These are phyloP conservation scores for Drosophila ogumai DNA, from an alignment of 1,140 invertebrate species.

Conservation along the genomic window DNA sequence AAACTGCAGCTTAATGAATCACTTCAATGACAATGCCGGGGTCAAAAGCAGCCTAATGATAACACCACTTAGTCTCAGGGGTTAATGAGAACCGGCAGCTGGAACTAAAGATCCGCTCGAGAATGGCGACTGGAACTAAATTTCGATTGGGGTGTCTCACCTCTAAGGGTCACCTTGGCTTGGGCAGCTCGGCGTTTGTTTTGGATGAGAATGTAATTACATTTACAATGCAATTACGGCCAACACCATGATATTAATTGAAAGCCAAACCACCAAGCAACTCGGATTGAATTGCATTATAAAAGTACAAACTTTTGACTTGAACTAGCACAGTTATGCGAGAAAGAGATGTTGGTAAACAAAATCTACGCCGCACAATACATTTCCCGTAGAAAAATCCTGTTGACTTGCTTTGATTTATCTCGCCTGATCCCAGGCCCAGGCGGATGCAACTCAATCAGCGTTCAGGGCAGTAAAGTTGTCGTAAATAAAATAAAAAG, in stretches of 20 bases:
- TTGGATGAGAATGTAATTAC: conserved; percentile 15
- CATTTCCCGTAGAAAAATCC: conserved; percentile 10
- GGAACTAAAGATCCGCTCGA: conserved; percentile 4
- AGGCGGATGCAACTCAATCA: conserved; percentile 33
- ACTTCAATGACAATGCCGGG: conserved; percentile 63
- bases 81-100: conserved; percentile 37
- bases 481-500: conserved; percentile 32
- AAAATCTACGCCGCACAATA: not conserved
- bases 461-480: conserved; percentile 25
- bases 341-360: not conserved
- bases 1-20: conserved; percentile 66
- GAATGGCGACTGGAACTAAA: conserved; percentile 13
- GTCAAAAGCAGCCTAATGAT: conserved; percentile 41
- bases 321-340: too few species aligned
- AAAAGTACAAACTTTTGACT: too few species aligned
- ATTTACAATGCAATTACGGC: conserved; percentile 9
- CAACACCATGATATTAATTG: not conserved
- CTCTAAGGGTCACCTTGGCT: conserved; percentile 18
- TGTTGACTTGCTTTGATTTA: conserved; percentile 16
- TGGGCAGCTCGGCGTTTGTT: not conserved
- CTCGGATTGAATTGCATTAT: too few species aligned
- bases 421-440: not conserved
- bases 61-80: conserved; percentile 26
- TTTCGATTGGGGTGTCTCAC: not conserved
- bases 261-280: too few species aligned